These are phyloP conservation scores for Coregonus sp. DNA, from an alignment of 2,797 vertebrate genomes.

Conservation along the genomic window DNA sequence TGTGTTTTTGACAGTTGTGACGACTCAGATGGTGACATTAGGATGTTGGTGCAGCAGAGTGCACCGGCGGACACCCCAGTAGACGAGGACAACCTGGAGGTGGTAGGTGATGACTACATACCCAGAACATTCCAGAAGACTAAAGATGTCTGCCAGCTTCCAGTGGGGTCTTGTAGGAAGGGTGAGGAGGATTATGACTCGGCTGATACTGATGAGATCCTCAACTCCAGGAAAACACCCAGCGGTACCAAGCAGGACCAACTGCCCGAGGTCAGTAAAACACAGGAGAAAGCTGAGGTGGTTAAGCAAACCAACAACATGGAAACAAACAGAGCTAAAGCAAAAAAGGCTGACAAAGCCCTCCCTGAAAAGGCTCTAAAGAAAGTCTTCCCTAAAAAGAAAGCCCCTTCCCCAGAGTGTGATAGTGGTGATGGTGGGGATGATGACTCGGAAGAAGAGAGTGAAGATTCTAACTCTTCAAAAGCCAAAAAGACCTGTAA, in stretches of 20 bases:
- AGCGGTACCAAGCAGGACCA: neutral
- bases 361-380: conserved; percentile 14
- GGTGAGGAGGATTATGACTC: conserved; percentile 80
- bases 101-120: conserved; percentile 81
- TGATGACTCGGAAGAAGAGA: conserved; percentile 24
- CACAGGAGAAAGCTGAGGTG: too few species aligned
- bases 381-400: neutral
- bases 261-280: neutral
- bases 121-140: conserved; percentile 44
- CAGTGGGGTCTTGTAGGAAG: conserved; percentile 23
- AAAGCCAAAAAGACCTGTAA: neutral
- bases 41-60: conserved; percentile 59
- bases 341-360: conserved; percentile 6
- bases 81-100: conserved; percentile 76
- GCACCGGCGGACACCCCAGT: conserved; percentile 19
- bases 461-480: neutral
- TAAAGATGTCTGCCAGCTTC: conserved; percentile 31
- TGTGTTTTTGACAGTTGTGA: conserved; percentile 59
- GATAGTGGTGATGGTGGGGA: conserved; percentile 11
- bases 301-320: neutral
- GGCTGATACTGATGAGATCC: conserved; percentile 88
- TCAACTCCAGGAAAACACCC: conserved; percentile 72
- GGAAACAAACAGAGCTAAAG: conserved; percentile 26
- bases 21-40: conserved; percentile 84
- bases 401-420: conserved; percentile 22